phyloP scores from a whole-genome alignment of 2,888 invertebrate species.

The Cheilosia vulpina region DNA sequence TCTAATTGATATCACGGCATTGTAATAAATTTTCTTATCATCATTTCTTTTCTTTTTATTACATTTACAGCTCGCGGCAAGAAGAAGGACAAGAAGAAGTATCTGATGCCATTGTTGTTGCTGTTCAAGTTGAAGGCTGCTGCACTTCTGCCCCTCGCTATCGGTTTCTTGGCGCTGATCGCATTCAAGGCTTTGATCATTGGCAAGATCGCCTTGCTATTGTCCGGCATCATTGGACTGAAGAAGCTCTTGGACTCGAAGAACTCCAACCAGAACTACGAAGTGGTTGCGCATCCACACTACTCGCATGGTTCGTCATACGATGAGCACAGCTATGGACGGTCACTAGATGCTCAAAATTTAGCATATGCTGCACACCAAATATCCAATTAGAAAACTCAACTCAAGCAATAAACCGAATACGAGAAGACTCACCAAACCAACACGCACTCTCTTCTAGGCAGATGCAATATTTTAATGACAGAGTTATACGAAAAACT shows the following conservation, averaged over 20 bases:
- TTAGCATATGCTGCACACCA: slow-evolving; percentile 88
- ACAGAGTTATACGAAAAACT: slow-evolving; percentile 63
- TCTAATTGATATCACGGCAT: slow-evolving; percentile 50
- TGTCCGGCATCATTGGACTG: slow-evolving; percentile 89
- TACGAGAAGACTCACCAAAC: slow-evolving; percentile 49
- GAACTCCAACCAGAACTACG: slow-evolving; percentile 89
- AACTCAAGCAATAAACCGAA: neutral
- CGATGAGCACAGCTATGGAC: slow-evolving; percentile 86
- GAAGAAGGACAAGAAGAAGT: slow-evolving; percentile 91
- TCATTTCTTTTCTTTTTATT: slow-evolving; percentile 29
- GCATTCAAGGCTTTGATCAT: slow-evolving; percentile 93
- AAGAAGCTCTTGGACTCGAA: slow-evolving; percentile 90
- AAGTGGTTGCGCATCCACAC: slow-evolving; percentile 89
- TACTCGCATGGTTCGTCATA: slow-evolving; percentile 85
- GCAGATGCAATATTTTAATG: slow-evolving; percentile 79
- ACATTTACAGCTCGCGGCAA: slow-evolving; percentile 88
- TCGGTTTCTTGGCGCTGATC: slow-evolving; percentile 90
- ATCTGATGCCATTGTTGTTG: slow-evolving; percentile 89
- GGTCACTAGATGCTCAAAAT: slow-evolving; percentile 88
- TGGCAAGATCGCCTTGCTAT: slow-evolving; percentile 92
- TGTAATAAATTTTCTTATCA: slow-evolving; percentile 38
- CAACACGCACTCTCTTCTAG: slow-evolving; percentile 26
- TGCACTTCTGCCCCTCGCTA: slow-evolving; percentile 90
- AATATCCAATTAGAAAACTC: slow-evolving; percentile 76
- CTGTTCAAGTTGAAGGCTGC: slow-evolving; percentile 92